A percentile compares a stretch with the other conserved stretches of the same genome.
These are phyloP conservation scores for Enteromius viviparus DNA, from an alignment of 2,797 vertebrate species.

Conservation along the genomic window DNA sequence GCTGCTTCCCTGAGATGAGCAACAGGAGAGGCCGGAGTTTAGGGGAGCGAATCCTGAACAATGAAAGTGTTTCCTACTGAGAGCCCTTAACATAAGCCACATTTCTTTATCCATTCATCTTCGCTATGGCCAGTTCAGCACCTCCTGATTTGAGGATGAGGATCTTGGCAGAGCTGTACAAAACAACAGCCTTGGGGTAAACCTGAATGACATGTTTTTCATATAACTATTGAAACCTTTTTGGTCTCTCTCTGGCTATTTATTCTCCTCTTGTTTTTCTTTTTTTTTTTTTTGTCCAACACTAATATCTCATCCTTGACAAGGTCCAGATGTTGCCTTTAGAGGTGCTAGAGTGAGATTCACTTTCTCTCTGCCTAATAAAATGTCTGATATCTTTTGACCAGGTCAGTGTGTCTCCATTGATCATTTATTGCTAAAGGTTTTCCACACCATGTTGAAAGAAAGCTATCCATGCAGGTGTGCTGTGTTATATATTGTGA, in stretches of 20 bases:
- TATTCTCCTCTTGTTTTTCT: background rate
- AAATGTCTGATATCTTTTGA: slow-evolving; percentile 51
- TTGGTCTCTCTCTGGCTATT: slow-evolving; percentile 44
- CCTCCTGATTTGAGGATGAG: slow-evolving; percentile 39
- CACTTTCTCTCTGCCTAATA: slow-evolving; percentile 53
- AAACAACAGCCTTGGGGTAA: slow-evolving; percentile 43
- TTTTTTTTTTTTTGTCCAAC: slow-evolving; percentile 9
- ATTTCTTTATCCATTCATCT: slow-evolving; percentile 44
- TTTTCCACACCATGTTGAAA: slow-evolving; percentile 24
- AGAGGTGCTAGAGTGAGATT: slow-evolving; percentile 58
- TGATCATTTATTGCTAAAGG: slow-evolving; percentile 50
- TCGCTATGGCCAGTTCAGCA: slow-evolving; percentile 30
- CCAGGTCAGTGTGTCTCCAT: slow-evolving; percentile 48
- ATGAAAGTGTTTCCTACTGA: slow-evolving; percentile 43
- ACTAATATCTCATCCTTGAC: slow-evolving; percentile 59
- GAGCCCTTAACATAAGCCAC: slow-evolving; percentile 45
- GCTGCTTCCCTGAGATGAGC: slow-evolving; percentile 39
- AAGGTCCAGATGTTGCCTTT: slow-evolving; percentile 63
- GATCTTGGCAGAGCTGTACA: slow-evolving; percentile 16
- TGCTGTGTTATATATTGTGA: background rate
- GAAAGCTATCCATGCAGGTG: slow-evolving; percentile 19
- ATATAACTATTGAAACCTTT: slow-evolving; percentile 49
- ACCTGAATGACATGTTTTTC: slow-evolving; percentile 54
- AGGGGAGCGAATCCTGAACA: slow-evolving; percentile 49
- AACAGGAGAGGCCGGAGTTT: slow-evolving; percentile 39